Evolutionary conservation across 2,888 invertebrate species (phyloP), one percentile per base, ranked within the genome.

Genomic region (Heliconius sara): DNA sequence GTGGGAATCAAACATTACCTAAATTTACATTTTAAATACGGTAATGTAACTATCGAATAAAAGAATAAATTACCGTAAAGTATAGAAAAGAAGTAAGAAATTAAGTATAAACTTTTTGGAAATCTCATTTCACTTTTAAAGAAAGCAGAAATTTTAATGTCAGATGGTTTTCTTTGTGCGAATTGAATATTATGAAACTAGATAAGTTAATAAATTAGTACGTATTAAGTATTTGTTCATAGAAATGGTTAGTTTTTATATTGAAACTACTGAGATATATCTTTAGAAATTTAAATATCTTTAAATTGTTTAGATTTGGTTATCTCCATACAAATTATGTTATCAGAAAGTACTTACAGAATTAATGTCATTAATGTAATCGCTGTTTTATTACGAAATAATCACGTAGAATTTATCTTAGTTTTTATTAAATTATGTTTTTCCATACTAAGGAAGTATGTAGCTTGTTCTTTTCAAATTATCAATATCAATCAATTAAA

Each of bases 121-220:
- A 39, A 60, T 60, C 34, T 60, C n/a, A 73, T 73, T 60, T 39
- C 60, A n/a, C 39, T 73, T 60, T 25, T 34, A 16, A 60, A 60
- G 60, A 60, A 60, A 60, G 25, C 25, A 60, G 39, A 73, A 73
- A 39, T 73, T 39, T 60, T n/a, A 73, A 73, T 73, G 73, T 73
- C 73, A 73, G n/a, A 60, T 60, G 25, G 25, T 39, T 22, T 73
- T 73, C 57, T 73, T 34, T 39, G 60, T 16, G 60, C n/a, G 22
- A 39, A 16, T 25, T 60, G n/a, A 16, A 25, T 39, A 34, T 30
- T 72, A 39, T n/a, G 34, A 72, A 16, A 52, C 12, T 34, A 57
- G 5, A 73, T 34, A 73, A 60, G 34, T 25, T 39, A 73, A 60
- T 57, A 22, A 73, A 60, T 60, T 60, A 27, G 27, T 27, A 34